phyloP scores from a whole-genome alignment of 1,140 invertebrate species.

The Fragariocoptes setiger region DNA sequence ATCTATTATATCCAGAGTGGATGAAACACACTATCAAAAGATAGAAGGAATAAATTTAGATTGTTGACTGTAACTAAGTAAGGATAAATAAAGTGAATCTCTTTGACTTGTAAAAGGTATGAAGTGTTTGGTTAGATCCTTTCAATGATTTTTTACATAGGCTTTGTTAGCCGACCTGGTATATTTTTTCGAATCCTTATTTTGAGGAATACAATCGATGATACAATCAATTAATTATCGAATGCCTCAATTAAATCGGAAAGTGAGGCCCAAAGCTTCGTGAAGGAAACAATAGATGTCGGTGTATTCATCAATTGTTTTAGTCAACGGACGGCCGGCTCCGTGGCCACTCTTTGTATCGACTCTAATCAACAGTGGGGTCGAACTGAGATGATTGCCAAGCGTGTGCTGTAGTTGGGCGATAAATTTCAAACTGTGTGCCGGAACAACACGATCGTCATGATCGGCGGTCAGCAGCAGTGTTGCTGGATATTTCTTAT shows the following conservation, averaged over 20 bases:
- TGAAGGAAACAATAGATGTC: background rate
- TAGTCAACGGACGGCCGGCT: constrained; percentile 68
- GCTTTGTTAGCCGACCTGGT: no score
- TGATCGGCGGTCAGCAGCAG: constrained; percentile 79
- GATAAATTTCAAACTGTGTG: constrained; percentile 79
- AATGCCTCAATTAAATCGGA: constrained; percentile 5
- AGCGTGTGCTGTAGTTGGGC: constrained; percentile 53
- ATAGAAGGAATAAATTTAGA: no score
- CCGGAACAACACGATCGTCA: constrained; percentile 80
- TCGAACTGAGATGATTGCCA: constrained; percentile 27
- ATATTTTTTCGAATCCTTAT: no score
- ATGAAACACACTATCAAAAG: no score
- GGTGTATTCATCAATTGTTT: constrained; percentile 25
- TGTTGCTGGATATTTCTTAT: constrained; percentile 55
- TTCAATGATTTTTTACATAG: no score
- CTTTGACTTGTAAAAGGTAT: no score
- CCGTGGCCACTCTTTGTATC: constrained; percentile 91
- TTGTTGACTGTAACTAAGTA: no score
- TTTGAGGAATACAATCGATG: no score
- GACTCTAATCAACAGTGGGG: constrained; percentile 55
- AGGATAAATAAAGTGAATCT: no score
- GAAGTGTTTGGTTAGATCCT: no score
- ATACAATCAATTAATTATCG: constrained; percentile 3
- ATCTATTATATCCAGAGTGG: no score
- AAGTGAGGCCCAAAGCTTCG: constrained; percentile 3